phyloP scores from a whole-genome alignment of 2,888 invertebrate genomes.

The Acrobeloides nanus region DNA sequence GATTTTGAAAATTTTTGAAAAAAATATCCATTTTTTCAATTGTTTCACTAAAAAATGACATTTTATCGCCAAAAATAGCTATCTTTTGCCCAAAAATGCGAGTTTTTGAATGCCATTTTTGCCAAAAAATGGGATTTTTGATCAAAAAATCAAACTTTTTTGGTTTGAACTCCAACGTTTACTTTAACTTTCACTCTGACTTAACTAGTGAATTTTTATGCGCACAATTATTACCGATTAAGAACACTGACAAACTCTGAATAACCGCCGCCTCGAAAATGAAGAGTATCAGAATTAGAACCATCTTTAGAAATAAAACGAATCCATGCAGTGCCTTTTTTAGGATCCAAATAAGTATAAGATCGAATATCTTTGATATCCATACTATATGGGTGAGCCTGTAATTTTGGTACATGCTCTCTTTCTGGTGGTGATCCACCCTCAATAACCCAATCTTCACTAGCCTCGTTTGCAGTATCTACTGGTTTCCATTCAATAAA shows the following conservation, averaged over 20 bases:
- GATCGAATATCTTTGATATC: slow-evolving; percentile 49
- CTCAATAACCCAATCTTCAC: slow-evolving; percentile 30
- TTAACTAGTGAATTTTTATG: no score
- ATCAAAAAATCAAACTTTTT: no score
- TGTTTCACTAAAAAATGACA: no score
- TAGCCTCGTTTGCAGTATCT: slow-evolving; percentile 7
- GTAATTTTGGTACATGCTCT: slow-evolving; percentile 1
- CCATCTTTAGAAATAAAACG: slow-evolving; percentile 67
- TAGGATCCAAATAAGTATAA: slow-evolving; percentile 38
- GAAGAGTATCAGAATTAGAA: slow-evolving; percentile 71
- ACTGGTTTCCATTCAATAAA: slow-evolving; percentile 49
- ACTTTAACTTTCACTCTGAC: no score
- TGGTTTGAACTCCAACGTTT: no score
- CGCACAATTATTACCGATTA: slow-evolving; percentile 57
- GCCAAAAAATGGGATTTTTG: no score
- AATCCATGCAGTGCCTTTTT: slow-evolving; percentile 30
- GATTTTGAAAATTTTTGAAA: no score
- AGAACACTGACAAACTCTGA: slow-evolving; percentile 65
- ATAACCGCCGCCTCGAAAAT: slow-evolving; percentile 79
- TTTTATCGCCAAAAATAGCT: neutral
- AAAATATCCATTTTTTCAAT: no score
- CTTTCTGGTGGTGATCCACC: slow-evolving; percentile 13
- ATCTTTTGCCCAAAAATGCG: neutral
- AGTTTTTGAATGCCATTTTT: slow-evolving; percentile 5
- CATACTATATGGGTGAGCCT: slow-evolving; percentile 31